Percentiles rank a stretch among this genome's conserved stretches.
Evolutionary conservation across 2,797 vertebrate species (phyloP).

Genomic region (Podarcis lilfordi): DNA sequence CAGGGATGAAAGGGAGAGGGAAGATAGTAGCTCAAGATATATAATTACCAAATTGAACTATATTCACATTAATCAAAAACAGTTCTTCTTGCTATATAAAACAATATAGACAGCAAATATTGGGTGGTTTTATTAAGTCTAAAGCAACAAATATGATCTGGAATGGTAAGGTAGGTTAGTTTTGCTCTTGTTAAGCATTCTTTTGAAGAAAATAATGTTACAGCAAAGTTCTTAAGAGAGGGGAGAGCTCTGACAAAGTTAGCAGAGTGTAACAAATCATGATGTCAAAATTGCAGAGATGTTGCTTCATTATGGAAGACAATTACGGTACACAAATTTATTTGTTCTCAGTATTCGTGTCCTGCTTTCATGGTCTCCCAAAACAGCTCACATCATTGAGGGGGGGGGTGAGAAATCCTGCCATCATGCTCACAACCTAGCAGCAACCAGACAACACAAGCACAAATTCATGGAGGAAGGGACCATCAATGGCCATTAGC

Average conservation of each 20-base stretch:
- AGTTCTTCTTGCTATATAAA: conserved; percentile 28
- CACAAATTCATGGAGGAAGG: too few species aligned
- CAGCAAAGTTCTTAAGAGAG: not conserved
- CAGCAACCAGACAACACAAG: too few species aligned
- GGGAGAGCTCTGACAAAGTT: not conserved
- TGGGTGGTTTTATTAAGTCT: not conserved
- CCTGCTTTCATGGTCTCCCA: too few species aligned
- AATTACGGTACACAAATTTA: not conserved
- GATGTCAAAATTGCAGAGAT: not conserved
- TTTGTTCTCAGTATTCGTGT: not conserved
- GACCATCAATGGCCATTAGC: too few species aligned
- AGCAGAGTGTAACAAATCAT: not conserved
- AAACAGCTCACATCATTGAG: too few species aligned
- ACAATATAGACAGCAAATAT: not conserved
- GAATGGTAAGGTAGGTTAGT: not conserved
- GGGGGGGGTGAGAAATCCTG: too few species aligned
- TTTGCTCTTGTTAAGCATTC: too few species aligned
- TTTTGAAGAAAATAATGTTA: not conserved
- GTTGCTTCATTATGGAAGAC: not conserved
- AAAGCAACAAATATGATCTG: not conserved
- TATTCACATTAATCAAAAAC: conserved; percentile 54
- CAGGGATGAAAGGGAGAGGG: conserved; percentile 13
- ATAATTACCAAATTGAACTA: conserved; percentile 60
- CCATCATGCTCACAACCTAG: too few species aligned
- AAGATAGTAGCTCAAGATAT: conserved; percentile 53